Evolutionary conservation across 2,797 vertebrate genomes (phyloP).

Genomic region (Phoeniculus purpureus): DNA sequence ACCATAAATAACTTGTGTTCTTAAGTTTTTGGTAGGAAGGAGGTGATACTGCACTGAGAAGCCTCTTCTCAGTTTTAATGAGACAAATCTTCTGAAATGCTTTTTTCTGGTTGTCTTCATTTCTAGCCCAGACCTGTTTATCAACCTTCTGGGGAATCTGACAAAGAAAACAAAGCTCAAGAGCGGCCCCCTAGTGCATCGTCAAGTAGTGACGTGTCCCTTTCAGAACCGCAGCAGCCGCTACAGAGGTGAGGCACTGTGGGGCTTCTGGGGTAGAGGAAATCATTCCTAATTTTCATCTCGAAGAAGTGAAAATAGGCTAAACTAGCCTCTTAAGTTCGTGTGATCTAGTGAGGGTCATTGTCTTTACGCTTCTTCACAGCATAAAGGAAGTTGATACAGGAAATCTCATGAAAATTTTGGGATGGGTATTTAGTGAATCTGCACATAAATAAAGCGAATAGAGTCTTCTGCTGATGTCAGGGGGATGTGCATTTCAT

Average conservation of each 20-base stretch:
- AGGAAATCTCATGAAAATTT: background rate
- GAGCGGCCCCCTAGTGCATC: constrained; percentile 89
- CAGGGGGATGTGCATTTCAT: background rate
- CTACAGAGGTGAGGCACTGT: constrained; percentile 72
- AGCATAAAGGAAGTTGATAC: background rate
- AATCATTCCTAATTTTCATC: background rate
- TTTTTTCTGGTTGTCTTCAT: background rate
- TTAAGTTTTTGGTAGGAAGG: background rate
- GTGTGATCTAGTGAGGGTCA: background rate
- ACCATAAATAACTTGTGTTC: background rate
- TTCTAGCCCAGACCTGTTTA: constrained; percentile 84
- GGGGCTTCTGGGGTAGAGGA: background rate
- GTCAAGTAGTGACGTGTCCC: constrained; percentile 93
- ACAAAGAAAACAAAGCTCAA: constrained; percentile 95
- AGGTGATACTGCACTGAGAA: background rate
- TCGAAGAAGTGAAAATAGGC: background rate
- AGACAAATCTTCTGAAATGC: background rate
- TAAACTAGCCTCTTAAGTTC: background rate
- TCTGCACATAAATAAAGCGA: background rate
- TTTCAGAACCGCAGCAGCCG: constrained; percentile 83
- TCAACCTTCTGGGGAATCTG: constrained; percentile 97
- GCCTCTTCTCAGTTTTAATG: background rate
- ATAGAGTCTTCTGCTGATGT: background rate
- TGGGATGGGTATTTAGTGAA: background rate
- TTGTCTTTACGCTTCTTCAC: fast-evolving